Base-by-base conservation (phyloP, 2,797 vertebrate genomes). In the Heterohyrax brucei region DNA sequence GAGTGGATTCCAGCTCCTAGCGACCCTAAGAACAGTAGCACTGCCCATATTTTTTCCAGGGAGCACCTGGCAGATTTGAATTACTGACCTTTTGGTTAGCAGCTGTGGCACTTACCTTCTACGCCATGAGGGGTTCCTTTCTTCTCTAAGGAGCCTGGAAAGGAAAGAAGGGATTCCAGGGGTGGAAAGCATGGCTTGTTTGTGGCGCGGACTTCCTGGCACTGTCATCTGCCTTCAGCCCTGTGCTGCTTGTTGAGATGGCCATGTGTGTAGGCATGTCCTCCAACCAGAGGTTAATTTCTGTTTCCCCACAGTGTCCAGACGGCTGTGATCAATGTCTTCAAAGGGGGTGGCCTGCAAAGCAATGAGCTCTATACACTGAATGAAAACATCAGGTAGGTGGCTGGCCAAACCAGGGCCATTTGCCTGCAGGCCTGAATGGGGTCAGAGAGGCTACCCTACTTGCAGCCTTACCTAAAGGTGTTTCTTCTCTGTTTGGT, bases 321-420 rank as follows among this genome's bases (percentile, higher is more conserved):
- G 97, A 99, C 99, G 70, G 99, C 99, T 13, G 99, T 99, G 97
- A 99, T 99, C 98, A 99, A 99, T 61, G 99, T 99, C 83, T 99
- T 99, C 98, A 99, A 99, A 98, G 99, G 99, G 10, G 99, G 99
- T 92, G 98, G 98, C 66, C 97, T 99, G 96, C 99, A 99, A 98
- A 97, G 97, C 76, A 99, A 99, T 33, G 99, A 99, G 95, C 99
- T 99, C 12, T 99, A 98, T 97, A 98, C 97, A 0, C 99, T 99
- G 79, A 99, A 99, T 9, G 99, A 99, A 98, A 99, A 98, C 98
- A 99, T 99, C 99, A 99, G 99, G 99, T 99, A 98, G 22, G 95
- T 91, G 16, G 1, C 48, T 75, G 89, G 94, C 39, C 64, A 7
- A n/a, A 0, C n/a, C 39, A 22, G 24, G 33, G 9, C 24, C 1